Base-by-base conservation (phyloP, 2,113 vertebrate genomes). In the Rynchops niger region DNA sequence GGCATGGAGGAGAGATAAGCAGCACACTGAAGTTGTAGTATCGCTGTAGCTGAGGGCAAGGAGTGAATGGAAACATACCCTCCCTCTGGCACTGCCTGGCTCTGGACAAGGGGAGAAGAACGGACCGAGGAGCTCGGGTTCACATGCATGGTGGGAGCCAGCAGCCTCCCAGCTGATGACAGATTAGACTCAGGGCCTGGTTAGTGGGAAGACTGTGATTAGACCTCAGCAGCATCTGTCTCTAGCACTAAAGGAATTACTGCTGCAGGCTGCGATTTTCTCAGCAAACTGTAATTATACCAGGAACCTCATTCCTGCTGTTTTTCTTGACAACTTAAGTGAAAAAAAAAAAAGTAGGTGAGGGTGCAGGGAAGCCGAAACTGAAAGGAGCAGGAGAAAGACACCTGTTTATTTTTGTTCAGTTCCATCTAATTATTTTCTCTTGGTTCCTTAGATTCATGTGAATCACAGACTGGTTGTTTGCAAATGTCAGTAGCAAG, bases 161-260 rank as follows among this genome's bases (percentile, higher is more conserved):
- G 93, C 25, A 2, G 93, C 95, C 96, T 88, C 95, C 50, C 82
- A 62, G 88, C 87, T 89, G 94, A 77, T 97, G 96, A 96, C 96
- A 95, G 97, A 97, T 95, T 78, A 94, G 93, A 83, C 87, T 93
- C 84, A 71, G 94, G 85, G 82, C 86, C 81, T 94, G 76, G 89
- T 74, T 83, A 95, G 84, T 86, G 89, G 94, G 85, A 95, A 94
- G 32, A 9, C 70, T 83, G 74, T 81, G 88, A 97, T 96, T 97
- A 95, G 89, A 66, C 84, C 83, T 82, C 91, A 83, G 77, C 90
- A 90, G 81, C 95, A 96, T 96, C 92, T 95, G 88, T 91, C 90
- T 93, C 50, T 49, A 63, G 74, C 50, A 59, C 59, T 90, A 52
- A 77, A 95, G 85, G 89, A 97, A 94, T 95, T 93, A 81, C 67